phyloP scores from a whole-genome alignment of 2,888 invertebrate genomes.

The Metacarcinus magister region DNA sequence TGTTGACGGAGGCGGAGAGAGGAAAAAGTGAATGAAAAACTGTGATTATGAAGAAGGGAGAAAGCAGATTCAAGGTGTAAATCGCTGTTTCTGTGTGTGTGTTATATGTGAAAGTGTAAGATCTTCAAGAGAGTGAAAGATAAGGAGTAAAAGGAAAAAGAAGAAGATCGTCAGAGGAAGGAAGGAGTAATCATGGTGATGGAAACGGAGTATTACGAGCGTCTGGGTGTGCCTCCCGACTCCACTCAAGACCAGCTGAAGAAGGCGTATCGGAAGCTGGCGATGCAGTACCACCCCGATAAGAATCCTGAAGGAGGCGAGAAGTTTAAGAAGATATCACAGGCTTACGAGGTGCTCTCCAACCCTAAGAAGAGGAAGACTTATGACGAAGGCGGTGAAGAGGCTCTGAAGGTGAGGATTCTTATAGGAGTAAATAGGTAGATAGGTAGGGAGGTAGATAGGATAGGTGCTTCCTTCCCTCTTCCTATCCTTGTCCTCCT shows the following conservation, averaged over 20 bases:
- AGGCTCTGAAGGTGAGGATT: constrained; percentile 76
- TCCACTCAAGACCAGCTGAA: constrained; percentile 75
- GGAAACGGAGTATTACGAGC: constrained; percentile 78
- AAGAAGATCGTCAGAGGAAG: not conserved
- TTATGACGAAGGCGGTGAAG: constrained; percentile 81
- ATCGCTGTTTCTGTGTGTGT: not conserved
- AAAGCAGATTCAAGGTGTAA: not conserved
- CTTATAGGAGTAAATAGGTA: not conserved
- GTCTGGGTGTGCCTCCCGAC: constrained; percentile 75
- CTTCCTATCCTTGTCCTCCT: not conserved
- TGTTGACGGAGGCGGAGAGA: not conserved
- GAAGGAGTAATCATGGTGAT: constrained; percentile 73
- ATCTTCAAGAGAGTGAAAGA: not conserved
- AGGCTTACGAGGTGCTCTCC: constrained; percentile 81
- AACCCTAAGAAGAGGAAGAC: constrained; percentile 75
- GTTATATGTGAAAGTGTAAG: not conserved
- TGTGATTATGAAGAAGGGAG: not conserved
- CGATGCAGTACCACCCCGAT: constrained; percentile 81
- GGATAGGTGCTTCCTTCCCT: not conserved
- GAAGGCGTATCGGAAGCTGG: constrained; percentile 78
- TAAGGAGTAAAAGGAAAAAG: not conserved
- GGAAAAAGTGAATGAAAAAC: not conserved
- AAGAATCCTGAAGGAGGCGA: constrained; percentile 80
- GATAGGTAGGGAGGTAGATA: too few species aligned
- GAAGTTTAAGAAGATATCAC: constrained; percentile 79